Conservation (phyloP, 2,888 invertebrate genomes). For the Escarpia spicata region DNA sequence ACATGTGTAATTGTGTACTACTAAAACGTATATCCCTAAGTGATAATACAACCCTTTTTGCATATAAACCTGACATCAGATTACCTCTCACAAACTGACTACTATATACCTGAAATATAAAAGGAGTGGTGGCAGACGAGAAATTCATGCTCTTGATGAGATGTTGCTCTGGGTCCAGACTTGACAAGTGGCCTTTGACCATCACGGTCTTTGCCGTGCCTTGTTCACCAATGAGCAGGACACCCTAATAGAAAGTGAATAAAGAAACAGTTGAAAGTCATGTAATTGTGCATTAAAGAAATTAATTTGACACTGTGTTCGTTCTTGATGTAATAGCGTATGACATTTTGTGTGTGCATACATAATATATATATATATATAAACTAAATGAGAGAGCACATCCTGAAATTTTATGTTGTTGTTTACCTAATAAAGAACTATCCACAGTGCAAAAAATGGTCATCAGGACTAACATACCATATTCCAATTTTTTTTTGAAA, state of each 20-base stretch:
- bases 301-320: background rate
- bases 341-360: too few relatives aligned
- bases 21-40: too few relatives aligned
- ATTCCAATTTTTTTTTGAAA: too few relatives aligned
- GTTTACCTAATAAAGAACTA: too few relatives aligned
- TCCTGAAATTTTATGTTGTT: too few relatives aligned
- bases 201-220: constrained; percentile 95
- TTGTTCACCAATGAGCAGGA: constrained; percentile 87
- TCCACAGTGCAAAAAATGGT: too few relatives aligned
- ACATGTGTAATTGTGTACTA: too few relatives aligned
- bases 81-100: background rate
- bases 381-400: too few relatives aligned
- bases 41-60: background rate
- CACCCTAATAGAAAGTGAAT: constrained; percentile 69
- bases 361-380: too few relatives aligned
- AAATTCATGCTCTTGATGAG: constrained; percentile 86
- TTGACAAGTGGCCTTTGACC: constrained; percentile 82
- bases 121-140: constrained; percentile 89
- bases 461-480: background rate
- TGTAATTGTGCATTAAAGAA: background rate
- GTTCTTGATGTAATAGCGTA: background rate
- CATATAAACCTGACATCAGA: too few relatives aligned
- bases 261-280: background rate
- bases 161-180: constrained; percentile 81
- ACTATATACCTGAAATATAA: constrained; percentile 82